Evolutionary conservation across 1,140 invertebrate genomes (phyloP), one percentile per base, ranked within the genome.

Genomic region (Ips typographus): DNA sequence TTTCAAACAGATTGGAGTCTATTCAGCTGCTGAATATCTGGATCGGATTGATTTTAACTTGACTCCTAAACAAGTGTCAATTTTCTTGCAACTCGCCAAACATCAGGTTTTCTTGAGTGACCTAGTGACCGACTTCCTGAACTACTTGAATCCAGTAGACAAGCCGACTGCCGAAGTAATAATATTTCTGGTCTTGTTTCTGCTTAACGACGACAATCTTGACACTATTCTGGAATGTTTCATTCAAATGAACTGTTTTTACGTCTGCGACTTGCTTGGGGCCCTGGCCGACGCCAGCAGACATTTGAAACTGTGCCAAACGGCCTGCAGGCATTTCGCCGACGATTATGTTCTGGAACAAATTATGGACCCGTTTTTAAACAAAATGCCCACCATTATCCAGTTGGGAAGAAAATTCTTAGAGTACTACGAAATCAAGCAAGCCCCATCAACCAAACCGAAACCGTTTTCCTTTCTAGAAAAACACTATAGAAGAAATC

Each of bases 291-390:
- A 75, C 43, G 47, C 52, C 40, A 64, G 61, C 36, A 77, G 71
- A 40, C 77, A 84, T 62, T 76, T 82, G 37, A 51, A 53, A 6
- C 65, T 77, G 5, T 69, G 73, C 8, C 70, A 75, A 74, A 62
- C 59, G 2, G 72, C 68, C 49, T 78, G 75, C 65, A 73, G 65
- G 41, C 71, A 72, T 68, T 80, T 76, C 69, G 84, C 85, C 65
- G 80, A 80, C 49, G 79, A 77, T 57, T 85, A 81, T 72, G 77
- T 84, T 39, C 76, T 82, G n/a, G 76, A 82, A 52, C 80, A 81
- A 61, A 82, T 85, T 47, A 77, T 83, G 40, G 64, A 70, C 41
- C 82, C 83, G 22, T 70, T 86, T 49, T 76, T 82, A 65, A 81
- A 67, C 62, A 85, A 83, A 74, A 74, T 74, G 2, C 75, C 79